Percentiles rank a stretch among this genome's conserved stretches.
phyloP scores from a whole-genome alignment of 2,888 invertebrate genomes.

The Holacanthella duospinosa region DNA sequence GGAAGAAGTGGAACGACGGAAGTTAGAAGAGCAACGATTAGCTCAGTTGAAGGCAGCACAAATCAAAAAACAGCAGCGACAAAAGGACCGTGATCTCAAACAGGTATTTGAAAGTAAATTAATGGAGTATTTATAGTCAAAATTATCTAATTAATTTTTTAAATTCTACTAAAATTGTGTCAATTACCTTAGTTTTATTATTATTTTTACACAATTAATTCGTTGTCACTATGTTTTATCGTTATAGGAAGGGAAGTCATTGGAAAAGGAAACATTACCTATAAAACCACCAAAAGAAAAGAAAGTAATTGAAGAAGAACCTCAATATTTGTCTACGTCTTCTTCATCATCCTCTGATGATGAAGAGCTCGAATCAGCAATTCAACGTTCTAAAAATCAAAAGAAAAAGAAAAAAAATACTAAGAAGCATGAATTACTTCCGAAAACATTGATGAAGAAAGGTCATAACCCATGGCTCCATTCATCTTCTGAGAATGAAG shows the following conservation, averaged over 20 bases:
- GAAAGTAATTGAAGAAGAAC: too few relatives aligned
- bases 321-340: constrained; percentile 29
- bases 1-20: constrained; percentile 67
- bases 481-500: constrained; percentile 34
- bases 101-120: constrained; percentile 12
- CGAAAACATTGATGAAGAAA: constrained; percentile 22
- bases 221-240: too few relatives aligned
- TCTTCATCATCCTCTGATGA: constrained; percentile 40
- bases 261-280: too few relatives aligned
- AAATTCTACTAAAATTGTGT: too few relatives aligned
- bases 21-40: constrained; percentile 62
- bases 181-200: too few relatives aligned
- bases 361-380: constrained; percentile 41
- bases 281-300: too few relatives aligned
- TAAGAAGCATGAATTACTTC: constrained; percentile 9
- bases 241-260: too few relatives aligned
- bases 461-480: constrained; percentile 25
- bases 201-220: too few relatives aligned
- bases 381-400: constrained; percentile 9
- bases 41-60: constrained; percentile 54
- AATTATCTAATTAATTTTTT: too few relatives aligned
- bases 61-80: constrained; percentile 33
- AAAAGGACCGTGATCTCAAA: constrained; percentile 28
- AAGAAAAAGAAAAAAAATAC: constrained; percentile 12
- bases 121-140: too few relatives aligned